Evolutionary conservation across 1,140 invertebrate species (phyloP).

Genomic region (Halyomorpha halys): DNA sequence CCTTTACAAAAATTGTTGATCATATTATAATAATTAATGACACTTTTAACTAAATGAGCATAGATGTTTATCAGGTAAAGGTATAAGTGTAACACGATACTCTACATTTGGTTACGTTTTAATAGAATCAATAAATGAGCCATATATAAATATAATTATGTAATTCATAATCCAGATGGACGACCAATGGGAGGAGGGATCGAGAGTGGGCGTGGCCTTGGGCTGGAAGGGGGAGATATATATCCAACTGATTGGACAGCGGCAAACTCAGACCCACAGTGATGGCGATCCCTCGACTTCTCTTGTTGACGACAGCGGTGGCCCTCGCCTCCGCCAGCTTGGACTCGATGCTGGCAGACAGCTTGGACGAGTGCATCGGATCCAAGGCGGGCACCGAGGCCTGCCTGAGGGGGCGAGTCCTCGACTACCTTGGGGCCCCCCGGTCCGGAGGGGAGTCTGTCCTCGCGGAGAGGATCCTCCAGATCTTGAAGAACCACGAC

Average conservation of each 20-base stretch:
- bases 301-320: background rate
- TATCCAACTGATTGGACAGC: background rate
- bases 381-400: constrained; percentile 59
- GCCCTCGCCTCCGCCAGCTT: background rate
- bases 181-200: background rate
- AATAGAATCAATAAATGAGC: too few relatives aligned
- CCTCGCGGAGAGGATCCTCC: background rate
- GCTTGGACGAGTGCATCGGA: constrained; percentile 51
- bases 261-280: background rate
- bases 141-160: too few relatives aligned
- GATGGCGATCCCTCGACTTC: constrained; percentile 5
- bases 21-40: too few relatives aligned
- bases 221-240: background rate
- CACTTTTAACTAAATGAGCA: too few relatives aligned
- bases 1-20: too few relatives aligned
- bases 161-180: background rate
- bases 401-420: constrained; percentile 34
- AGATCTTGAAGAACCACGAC: constrained; percentile 51
- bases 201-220: background rate
- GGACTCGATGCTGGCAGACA: constrained; percentile 27
- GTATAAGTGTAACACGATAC: too few relatives aligned
- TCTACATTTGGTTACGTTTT: too few relatives aligned
- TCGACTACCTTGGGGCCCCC: constrained; percentile 32
- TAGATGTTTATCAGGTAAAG: too few relatives aligned
- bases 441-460: background rate